Percentiles rank a stretch among this genome's conserved stretches.
phyloP scores from a whole-genome alignment of 2,113 vertebrate species.

The Phrynocephalus versicolor region DNA sequence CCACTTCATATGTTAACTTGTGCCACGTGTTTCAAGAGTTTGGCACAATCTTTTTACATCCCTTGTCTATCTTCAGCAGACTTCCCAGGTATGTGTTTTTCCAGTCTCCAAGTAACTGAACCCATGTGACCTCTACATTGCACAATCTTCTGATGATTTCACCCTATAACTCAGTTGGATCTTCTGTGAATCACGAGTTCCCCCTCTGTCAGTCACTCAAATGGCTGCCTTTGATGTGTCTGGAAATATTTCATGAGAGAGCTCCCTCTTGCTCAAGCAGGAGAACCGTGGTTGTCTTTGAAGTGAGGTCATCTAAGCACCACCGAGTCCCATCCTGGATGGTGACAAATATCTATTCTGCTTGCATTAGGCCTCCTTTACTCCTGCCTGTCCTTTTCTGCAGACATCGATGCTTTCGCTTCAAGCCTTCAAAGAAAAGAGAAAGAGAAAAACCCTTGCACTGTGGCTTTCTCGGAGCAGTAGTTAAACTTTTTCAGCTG shows the following conservation, averaged over 20 bases:
- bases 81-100: background rate
- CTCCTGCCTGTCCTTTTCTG: background rate
- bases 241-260: background rate
- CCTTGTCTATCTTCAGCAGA: background rate
- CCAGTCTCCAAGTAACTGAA: no score
- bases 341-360: background rate
- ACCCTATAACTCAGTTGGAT: background rate
- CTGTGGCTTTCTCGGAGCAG: constrained; percentile 39
- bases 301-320: background rate
- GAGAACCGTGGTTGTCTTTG: background rate
- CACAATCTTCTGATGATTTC: background rate
- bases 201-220: background rate
- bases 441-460: background rate
- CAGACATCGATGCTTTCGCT: constrained; percentile 11
- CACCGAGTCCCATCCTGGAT: background rate
- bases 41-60: no score
- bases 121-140: background rate
- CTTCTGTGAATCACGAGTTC: background rate
- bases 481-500: constrained; percentile 59
- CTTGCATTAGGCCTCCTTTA: background rate
- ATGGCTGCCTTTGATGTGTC: background rate
- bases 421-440: constrained; percentile 18
- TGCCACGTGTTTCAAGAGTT: background rate
- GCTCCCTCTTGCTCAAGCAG: background rate
- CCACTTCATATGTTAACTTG: no score